These are phyloP conservation scores for Raphicerus campestris DNA, from an alignment of 2,113 vertebrate genomes.

Conservation along the genomic window DNA sequence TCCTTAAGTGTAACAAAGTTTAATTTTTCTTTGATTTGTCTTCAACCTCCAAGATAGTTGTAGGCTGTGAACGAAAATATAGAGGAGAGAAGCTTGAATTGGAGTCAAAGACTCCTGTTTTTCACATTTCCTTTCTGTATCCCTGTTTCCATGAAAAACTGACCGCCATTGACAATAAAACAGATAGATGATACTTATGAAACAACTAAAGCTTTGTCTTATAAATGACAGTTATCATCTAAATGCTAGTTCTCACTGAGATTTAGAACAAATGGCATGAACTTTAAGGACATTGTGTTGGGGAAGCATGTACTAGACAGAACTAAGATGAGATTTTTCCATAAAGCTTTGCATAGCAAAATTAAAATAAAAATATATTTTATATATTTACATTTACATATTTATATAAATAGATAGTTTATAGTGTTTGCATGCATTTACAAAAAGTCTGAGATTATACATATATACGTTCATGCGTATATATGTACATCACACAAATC, in stretches of 20 bases:
- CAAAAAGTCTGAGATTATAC: not conserved
- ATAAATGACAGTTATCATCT: not conserved
- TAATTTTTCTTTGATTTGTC: no score
- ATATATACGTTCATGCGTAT: not conserved
- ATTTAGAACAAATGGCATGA: not conserved
- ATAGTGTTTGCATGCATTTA: not conserved
- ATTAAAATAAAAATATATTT: not conserved
- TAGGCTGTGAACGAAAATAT: fast-evolving
- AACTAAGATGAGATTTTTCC: not conserved
- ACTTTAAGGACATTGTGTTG: not conserved
- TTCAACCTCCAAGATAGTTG: not conserved
- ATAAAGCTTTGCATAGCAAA: not conserved
- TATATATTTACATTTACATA: not conserved
- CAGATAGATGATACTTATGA: not conserved
- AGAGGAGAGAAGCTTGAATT: fast-evolving
- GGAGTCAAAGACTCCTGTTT: fast-evolving
- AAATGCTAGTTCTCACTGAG: not conserved
- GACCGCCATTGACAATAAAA: not conserved
- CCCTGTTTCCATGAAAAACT: not conserved
- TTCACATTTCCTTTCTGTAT: not conserved
- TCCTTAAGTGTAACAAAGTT: no score
- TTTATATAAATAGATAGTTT: not conserved
- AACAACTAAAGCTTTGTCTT: not conserved
- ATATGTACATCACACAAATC: not conserved
- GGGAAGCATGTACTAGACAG: not conserved